Evolutionary conservation across 2,888 invertebrate genomes (phyloP), one percentile per base, ranked within the genome.

Genomic region (Aphodius granarius): DNA sequence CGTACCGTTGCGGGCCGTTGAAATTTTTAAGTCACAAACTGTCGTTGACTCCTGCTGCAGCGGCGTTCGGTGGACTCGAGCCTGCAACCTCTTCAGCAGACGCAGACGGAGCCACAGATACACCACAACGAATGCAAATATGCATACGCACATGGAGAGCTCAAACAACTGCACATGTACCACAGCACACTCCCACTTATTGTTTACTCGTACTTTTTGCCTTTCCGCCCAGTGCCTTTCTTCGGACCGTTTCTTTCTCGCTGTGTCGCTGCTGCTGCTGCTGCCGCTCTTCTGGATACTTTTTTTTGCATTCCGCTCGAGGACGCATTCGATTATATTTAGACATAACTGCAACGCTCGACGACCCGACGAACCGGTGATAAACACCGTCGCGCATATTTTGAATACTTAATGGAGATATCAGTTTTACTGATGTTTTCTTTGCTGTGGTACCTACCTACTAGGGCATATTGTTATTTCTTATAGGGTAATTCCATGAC

Each of bases 281-380:
- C 23, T 74, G 65, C 65, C 66, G 71, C 70, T 71, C 19, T 74
- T 71, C 71, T 70, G 63, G 20, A 71, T 71, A 66, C 75, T 19
- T 75, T 75, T 75, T 75, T 75, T 75, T 75, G 62, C 75, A 75
- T 75, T 75, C 75, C 75, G 72, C 72, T 63, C 75, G 75, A 71
- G 75, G 71, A 75, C 72, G 75, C 71, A 72, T 66, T 22, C 72
- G 75, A 75, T 75, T 75, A 75, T 75, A 75, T 75, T 75, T 75
- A 75, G 72, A 75, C 72, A 66, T 75, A 75, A 75, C 75, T 75
- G 75, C 71, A 68, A 43, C 43, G 43, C 43, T 74, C 70, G 70
- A 62, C 72, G 72, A 75, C 20, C 66, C 66, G 17, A 19, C 66
- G 6, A 6, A 43, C 63, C 66, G 66, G 66, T 66, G 66, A 20